Conservation (phyloP, 2,888 invertebrate species). For the Psococerastis gibbosa region DNA sequence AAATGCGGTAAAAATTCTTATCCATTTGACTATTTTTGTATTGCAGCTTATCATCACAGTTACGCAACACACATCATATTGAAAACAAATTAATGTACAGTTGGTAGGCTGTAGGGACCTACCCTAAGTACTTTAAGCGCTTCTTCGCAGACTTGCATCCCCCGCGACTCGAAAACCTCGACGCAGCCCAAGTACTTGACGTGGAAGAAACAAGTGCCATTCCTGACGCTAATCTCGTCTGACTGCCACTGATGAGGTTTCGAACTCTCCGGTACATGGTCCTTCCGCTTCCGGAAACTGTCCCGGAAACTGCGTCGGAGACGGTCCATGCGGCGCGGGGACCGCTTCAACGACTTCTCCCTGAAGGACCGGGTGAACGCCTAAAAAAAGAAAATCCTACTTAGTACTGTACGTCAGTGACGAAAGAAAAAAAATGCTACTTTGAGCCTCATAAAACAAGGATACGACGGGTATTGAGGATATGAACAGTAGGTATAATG, state of each 20-base stretch:
- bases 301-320: conserved; percentile 77
- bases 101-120: conserved; percentile 21
- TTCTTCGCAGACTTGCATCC: conserved; percentile 99
- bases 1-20: no score
- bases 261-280: conserved; percentile 72
- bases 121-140: conserved; percentile 93
- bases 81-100: neutral
- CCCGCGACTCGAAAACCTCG: conserved; percentile 97
- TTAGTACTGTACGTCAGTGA: no score
- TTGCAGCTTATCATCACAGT: no score
- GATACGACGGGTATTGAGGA: no score
- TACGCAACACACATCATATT: neutral
- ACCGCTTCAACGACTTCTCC: conserved; percentile 27
- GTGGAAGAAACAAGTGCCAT: conserved; percentile 90
- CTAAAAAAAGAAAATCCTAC: no score
- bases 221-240: conserved; percentile 89
- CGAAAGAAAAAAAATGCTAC: no score
- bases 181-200: conserved; percentile 99
- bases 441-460: no score
- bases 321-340: conserved; percentile 70
- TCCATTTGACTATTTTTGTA: no score
- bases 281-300: conserved; percentile 84
- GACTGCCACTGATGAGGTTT: conserved; percentile 98
- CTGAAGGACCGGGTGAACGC: conserved; percentile 14
- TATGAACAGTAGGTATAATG: no score